A percentile compares a stretch with the other conserved stretches of the same genome.
phyloP scores from a whole-genome alignment of 2,888 invertebrate species.

The Conus canariensis region DNA sequence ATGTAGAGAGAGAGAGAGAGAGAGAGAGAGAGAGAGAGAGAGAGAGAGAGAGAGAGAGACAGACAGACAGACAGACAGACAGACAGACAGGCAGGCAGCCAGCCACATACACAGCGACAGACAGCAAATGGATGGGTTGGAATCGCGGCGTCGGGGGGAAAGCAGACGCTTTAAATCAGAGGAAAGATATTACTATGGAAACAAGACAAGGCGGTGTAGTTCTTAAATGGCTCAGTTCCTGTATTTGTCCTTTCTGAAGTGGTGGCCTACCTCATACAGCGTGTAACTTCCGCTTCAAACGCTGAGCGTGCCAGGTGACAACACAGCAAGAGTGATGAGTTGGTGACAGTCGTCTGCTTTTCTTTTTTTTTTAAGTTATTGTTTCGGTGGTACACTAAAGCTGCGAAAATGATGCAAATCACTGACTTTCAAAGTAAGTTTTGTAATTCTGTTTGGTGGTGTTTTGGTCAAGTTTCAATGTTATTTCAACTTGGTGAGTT shows the following conservation, averaged over 20 bases:
- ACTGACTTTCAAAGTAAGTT: slow-evolving; percentile 80
- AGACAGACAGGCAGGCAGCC: not conserved
- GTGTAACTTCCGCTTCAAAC: slow-evolving; percentile 18
- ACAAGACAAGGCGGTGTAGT: not conserved
- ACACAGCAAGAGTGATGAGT: not conserved
- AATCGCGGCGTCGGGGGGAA: not conserved
- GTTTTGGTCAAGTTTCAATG: not conserved
- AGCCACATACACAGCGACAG: not conserved
- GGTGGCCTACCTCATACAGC: not conserved
- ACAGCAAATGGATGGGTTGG: not conserved
- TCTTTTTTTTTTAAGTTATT: not conserved
- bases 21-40: slow-evolving; percentile 32
- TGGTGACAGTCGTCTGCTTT: not conserved
- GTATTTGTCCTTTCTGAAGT: not conserved
- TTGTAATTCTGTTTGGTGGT: not conserved
- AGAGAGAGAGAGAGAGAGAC: not conserved
- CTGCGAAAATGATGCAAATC: slow-evolving; percentile 78
- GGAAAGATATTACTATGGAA: not conserved
- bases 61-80: slow-evolving; percentile 5
- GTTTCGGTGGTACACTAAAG: not conserved
- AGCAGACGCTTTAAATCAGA: not conserved
- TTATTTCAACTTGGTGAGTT: not conserved
- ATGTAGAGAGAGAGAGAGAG: slow-evolving; percentile 34
- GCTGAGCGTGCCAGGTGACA: slow-evolving; percentile 11
- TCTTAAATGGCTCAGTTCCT: not conserved